Percentiles rank a stretch among this genome's conserved stretches.
Conservation (phyloP, 2,113 vertebrate species). For the Sterrhoptilus dennistouni region DNA sequence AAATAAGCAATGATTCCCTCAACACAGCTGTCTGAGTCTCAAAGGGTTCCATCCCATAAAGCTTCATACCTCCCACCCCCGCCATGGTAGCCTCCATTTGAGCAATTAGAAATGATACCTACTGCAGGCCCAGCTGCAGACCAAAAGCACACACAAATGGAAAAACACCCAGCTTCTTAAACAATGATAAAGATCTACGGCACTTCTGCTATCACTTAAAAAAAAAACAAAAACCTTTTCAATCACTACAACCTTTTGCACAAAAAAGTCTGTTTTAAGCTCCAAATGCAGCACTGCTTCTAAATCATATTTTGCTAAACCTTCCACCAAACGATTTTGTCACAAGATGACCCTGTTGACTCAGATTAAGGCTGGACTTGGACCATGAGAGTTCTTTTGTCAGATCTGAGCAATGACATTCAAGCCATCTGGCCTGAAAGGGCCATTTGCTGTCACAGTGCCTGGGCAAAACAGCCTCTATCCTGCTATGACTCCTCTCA, state of each 20-base stretch:
- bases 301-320: background rate
- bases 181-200: background rate
- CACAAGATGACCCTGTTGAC: background rate
- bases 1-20: background rate
- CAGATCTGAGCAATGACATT: background rate
- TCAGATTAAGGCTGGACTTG: background rate
- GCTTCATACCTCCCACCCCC: background rate
- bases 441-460: background rate
- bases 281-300: background rate
- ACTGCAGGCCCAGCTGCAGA: background rate
- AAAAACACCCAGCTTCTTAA: background rate
- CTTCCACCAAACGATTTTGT: background rate
- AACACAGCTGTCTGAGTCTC: background rate
- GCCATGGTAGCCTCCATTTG: accelerated
- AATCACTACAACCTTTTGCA: background rate
- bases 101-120: background rate
- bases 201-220: background rate
- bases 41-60: background rate
- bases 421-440: background rate
- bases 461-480: background rate
- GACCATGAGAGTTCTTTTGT: background rate
- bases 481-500: background rate
- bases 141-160: background rate
- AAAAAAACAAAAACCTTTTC: background rate
- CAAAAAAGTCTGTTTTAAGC: background rate